These are phyloP conservation scores for Arizona elegans DNA, from an alignment of 2,113 vertebrate species.

Conservation along the genomic window DNA sequence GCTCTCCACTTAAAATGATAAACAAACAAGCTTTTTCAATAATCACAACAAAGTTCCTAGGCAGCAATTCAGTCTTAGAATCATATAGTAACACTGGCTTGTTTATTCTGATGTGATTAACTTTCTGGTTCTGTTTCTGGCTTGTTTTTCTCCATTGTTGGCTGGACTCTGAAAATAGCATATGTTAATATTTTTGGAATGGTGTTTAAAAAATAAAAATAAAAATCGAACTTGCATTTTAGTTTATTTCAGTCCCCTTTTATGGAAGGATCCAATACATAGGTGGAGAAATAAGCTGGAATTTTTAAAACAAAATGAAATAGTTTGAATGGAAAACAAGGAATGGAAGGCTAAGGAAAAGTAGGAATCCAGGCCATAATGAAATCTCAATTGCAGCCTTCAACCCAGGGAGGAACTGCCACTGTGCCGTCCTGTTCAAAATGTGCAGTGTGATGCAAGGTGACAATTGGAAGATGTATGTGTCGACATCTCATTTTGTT, in stretches of 20 bases:
- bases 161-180: background rate
- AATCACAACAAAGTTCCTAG: background rate
- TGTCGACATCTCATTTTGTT: slow-evolving; percentile 46
- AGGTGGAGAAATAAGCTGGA: slow-evolving; percentile 3
- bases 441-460: slow-evolving; percentile 11
- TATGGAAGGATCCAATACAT: background rate
- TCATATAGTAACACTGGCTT: fast-evolving
- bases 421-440: slow-evolving; percentile 38
- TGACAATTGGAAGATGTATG: slow-evolving; percentile 49
- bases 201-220: background rate
- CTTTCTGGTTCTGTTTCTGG: background rate
- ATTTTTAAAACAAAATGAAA: slow-evolving; percentile 30
- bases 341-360: background rate
- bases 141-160: background rate
- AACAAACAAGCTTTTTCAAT: background rate
- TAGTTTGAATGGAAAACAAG: slow-evolving; percentile 2
- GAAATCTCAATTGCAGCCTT: slow-evolving; percentile 11
- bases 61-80: background rate
- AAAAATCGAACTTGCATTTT: background rate
- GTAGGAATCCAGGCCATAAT: slow-evolving; percentile 19
- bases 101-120: background rate
- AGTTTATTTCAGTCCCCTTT: slow-evolving; percentile 12
- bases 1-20: background rate
- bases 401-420: slow-evolving; percentile 10
- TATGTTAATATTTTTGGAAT: background rate